phyloP scores from a whole-genome alignment of 64 coral and sea anemone genomes.

The Pachyseris speciosa region DNA sequence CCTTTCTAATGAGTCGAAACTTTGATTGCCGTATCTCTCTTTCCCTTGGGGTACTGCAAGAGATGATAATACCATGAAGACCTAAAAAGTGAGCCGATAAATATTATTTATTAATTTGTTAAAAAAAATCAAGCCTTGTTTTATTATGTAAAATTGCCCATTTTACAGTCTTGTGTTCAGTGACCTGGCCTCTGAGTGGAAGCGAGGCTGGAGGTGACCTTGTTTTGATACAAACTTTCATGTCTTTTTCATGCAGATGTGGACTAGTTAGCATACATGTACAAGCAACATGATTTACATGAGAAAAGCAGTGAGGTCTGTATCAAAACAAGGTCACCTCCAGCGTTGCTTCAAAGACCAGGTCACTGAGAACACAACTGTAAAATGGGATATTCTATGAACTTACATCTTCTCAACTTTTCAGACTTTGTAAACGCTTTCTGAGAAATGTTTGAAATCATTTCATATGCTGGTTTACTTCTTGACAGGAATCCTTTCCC shows the following conservation, averaged over 20 bases:
- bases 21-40: slow-evolving; percentile 95
- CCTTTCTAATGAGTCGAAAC: slow-evolving; percentile 90
- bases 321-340: too few relatives aligned
- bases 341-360: too few relatives aligned
- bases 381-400: not conserved
- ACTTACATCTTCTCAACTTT: slow-evolving; percentile 97
- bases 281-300: too few relatives aligned
- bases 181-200: too few relatives aligned
- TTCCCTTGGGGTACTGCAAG: slow-evolving; percentile 91
- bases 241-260: too few relatives aligned
- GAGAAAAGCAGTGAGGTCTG: too few relatives aligned
- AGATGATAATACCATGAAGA: not conserved
- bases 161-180: too few relatives aligned
- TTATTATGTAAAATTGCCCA: too few relatives aligned
- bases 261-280: too few relatives aligned
- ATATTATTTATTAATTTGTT: not conserved
- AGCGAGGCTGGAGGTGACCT: too few relatives aligned
- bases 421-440: slow-evolving; percentile 96
- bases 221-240: too few relatives aligned
- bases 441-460: slow-evolving; percentile 95
- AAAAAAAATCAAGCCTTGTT: too few relatives aligned
- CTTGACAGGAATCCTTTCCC: slow-evolving; percentile 97
- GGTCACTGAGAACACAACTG: not conserved
- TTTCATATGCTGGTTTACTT: slow-evolving; percentile 96
- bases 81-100: not conserved